A percentile compares a stretch with the other conserved stretches of the same genome.
Conservation (phyloP, 2,113 vertebrate species). For the Dissostichus mawsoni region DNA sequence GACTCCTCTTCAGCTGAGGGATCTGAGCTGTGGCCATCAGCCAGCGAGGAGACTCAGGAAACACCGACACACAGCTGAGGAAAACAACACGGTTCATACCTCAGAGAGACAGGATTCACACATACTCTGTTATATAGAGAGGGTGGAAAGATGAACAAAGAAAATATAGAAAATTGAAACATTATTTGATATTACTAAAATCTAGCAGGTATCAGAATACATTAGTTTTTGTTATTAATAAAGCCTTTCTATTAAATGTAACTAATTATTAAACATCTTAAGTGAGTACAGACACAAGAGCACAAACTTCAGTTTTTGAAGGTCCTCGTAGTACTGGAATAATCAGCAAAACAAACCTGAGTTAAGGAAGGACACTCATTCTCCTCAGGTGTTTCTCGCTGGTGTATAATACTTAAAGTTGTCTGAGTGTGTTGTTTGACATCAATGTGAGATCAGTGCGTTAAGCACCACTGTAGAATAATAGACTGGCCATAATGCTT, state of each 20-base stretch:
- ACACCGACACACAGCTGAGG: constrained; percentile 85
- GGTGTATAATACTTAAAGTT: not conserved
- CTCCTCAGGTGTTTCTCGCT: no score
- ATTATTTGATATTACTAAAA: not conserved
- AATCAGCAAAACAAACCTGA: not conserved
- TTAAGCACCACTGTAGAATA: not conserved
- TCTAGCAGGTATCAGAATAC: not conserved
- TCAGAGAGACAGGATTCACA: not conserved
- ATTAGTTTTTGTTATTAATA: not conserved
- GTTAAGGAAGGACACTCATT: no score
- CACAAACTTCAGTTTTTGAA: not conserved
- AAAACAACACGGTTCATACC: constrained; percentile 15
- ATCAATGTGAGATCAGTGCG: not conserved
- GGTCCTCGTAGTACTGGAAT: not conserved
- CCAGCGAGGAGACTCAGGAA: constrained; percentile 91
- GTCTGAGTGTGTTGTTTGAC: not conserved
- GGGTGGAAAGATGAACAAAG: not conserved
- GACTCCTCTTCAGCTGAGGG: constrained; percentile 79
- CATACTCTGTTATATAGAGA: not conserved
- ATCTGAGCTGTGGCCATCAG: constrained; percentile 89
- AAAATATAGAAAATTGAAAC: not conserved
- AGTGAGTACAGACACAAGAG: not conserved
- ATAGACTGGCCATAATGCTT: not conserved
- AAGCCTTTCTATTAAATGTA: not conserved
- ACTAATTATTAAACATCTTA: not conserved